Percentiles rank a stretch among this genome's conserved stretches.
phyloP scores from a whole-genome alignment of 2,888 invertebrate genomes.

The Noctua comes region DNA sequence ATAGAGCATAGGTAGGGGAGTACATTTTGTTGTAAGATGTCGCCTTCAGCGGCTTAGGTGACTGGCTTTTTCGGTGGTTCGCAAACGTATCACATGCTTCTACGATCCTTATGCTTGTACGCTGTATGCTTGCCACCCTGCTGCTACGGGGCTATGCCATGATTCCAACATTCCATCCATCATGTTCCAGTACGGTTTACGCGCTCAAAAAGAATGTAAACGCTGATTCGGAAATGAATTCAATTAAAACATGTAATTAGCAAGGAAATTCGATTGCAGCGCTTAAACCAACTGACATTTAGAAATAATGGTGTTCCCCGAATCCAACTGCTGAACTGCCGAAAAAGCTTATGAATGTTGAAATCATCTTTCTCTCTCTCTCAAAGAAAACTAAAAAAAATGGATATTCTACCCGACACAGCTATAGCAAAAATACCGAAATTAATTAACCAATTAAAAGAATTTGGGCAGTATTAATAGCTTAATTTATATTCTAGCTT shows the following conservation, averaged over 20 bases:
- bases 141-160: constrained; percentile 36
- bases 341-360: constrained; percentile 33
- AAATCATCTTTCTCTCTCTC: background rate
- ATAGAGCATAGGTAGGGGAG: background rate
- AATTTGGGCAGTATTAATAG: background rate
- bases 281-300: constrained; percentile 19
- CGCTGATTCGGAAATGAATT: constrained; percentile 8
- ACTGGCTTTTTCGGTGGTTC: constrained; percentile 42
- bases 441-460: background rate
- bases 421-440: background rate
- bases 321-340: constrained; percentile 9
- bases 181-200: constrained; percentile 26
- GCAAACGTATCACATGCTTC: constrained; percentile 9
- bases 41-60: background rate
- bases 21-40: constrained; percentile 6
- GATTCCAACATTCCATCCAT: constrained; percentile 1
- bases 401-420: background rate
- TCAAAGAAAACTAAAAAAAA: background rate
- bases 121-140: constrained; percentile 34
- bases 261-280: background rate
- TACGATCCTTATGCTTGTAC: constrained; percentile 24
- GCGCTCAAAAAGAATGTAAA: constrained; percentile 10
- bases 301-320: constrained; percentile 29
- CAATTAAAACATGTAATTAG: constrained; percentile 6
- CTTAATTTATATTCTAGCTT: constrained; percentile 26